These are phyloP conservation scores for Atractosteus spatula DNA, from an alignment of 2,113 vertebrate genomes.

Conservation along the genomic window DNA sequence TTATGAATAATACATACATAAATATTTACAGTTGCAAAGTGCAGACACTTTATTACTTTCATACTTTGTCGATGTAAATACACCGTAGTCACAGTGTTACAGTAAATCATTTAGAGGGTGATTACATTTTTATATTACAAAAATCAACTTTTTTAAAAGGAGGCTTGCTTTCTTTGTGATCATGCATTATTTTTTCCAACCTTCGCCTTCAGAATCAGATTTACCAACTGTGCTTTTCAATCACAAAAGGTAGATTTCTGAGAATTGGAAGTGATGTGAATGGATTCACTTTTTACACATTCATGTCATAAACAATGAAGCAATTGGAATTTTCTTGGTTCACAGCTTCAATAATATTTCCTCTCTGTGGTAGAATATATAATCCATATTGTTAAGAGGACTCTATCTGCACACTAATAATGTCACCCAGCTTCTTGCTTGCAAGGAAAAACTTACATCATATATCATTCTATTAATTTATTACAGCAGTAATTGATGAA, in stretches of 20 bases:
- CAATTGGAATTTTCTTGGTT: slow-evolving; percentile 58
- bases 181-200: background rate
- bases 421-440: slow-evolving; percentile 23
- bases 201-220: background rate
- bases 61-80: slow-evolving; percentile 6
- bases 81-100: background rate
- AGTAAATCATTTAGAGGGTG: background rate
- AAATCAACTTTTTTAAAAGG: no score
- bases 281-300: slow-evolving; percentile 58
- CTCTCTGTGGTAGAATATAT: slow-evolving; percentile 49
- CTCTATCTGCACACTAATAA: slow-evolving; percentile 24
- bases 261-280: slow-evolving; percentile 61
- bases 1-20: background rate
- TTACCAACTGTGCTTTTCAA: slow-evolving; percentile 52
- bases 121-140: no score
- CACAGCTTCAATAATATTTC: slow-evolving; percentile 60
- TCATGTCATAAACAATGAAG: slow-evolving; percentile 61
- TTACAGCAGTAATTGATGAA: slow-evolving; percentile 37
- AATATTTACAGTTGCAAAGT: slow-evolving; percentile 16
- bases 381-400: slow-evolving; percentile 60
- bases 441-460: slow-evolving; percentile 20
- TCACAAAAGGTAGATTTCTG: slow-evolving; percentile 53
- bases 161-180: background rate
- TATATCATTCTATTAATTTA: slow-evolving; percentile 38
- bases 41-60: background rate